These are phyloP conservation scores for Mystacornis crossleyi DNA, from an alignment of 2,113 vertebrate species.

Conservation along the genomic window DNA sequence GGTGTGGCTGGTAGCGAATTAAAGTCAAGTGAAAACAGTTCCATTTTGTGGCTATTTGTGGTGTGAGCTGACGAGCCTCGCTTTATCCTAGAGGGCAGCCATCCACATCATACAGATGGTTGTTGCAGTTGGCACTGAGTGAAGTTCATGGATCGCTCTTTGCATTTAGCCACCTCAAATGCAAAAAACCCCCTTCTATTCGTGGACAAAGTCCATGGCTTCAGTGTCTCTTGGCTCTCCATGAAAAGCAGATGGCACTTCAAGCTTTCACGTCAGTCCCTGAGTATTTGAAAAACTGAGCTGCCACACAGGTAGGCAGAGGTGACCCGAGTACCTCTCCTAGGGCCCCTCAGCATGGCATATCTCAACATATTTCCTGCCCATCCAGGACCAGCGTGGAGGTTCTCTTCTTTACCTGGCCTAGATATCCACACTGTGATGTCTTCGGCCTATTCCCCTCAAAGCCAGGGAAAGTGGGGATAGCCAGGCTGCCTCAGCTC, in stretches of 20 bases:
- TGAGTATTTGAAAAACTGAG: neutral
- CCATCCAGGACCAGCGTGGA: neutral
- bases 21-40: neutral
- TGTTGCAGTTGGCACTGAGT: neutral
- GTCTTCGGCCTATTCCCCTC: neutral
- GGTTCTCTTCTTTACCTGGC: accelerated
- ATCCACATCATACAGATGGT: neutral
- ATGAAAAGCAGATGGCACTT: neutral
- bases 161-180: neutral
- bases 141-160: neutral
- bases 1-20: neutral
- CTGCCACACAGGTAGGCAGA: neutral
- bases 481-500: neutral
- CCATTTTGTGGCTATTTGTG: neutral
- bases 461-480: neutral
- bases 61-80: neutral
- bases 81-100: neutral
- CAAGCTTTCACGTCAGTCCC: neutral
- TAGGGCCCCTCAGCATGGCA: neutral
- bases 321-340: neutral
- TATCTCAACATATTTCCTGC: neutral
- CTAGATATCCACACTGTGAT: neutral
- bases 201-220: neutral
- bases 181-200: neutral
- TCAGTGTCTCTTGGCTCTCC: neutral